Evolutionary conservation across 2,888 invertebrate species (phyloP).

Genomic region (Stenchaetothrips biformis): DNA sequence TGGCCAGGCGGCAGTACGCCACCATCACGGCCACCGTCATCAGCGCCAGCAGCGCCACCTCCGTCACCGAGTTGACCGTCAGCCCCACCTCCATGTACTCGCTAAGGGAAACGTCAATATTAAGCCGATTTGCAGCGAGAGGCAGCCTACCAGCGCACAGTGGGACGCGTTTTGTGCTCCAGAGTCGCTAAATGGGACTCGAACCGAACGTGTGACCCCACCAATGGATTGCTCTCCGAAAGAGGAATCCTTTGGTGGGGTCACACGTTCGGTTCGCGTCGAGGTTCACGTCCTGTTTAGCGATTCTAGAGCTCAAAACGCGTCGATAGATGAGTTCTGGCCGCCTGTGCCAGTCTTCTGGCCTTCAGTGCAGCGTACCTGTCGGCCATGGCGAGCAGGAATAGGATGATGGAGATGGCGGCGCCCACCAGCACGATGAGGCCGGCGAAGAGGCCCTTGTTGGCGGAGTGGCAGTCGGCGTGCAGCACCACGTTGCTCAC

Average conservation of each 20-base stretch:
- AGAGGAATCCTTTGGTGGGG: too few species aligned
- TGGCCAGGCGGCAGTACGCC: slow-evolving; percentile 59
- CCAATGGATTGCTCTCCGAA: too few species aligned
- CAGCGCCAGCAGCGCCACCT: slow-evolving; percentile 51
- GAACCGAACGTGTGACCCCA: too few species aligned
- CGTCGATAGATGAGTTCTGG: too few species aligned
- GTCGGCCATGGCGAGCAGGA: slow-evolving; percentile 55
- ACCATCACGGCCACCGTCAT: slow-evolving; percentile 57
- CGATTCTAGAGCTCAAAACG: too few species aligned
- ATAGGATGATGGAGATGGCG: slow-evolving; percentile 57
- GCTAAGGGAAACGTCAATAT: slow-evolving; percentile 43
- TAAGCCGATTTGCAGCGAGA: too few species aligned
- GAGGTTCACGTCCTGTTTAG: too few species aligned
- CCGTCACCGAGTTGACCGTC: slow-evolving; percentile 51
- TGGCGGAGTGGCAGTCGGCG: slow-evolving; percentile 72
- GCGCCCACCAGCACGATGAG: slow-evolving; percentile 56
- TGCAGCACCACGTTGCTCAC: slow-evolving; percentile 56
- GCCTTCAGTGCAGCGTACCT: slow-evolving; percentile 42
- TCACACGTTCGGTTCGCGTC: too few species aligned
- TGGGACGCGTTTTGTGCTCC: too few species aligned
- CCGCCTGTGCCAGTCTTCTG: neutral
- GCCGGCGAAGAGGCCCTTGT: slow-evolving; percentile 67
- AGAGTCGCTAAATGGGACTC: too few species aligned
- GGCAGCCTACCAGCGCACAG: too few species aligned
- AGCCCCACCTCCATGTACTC: slow-evolving; percentile 51